Percentiles rank a stretch among this genome's conserved stretches.
phyloP scores from a whole-genome alignment of 64 coral and sea anemone genomes.

The Platygyra sinensis region DNA sequence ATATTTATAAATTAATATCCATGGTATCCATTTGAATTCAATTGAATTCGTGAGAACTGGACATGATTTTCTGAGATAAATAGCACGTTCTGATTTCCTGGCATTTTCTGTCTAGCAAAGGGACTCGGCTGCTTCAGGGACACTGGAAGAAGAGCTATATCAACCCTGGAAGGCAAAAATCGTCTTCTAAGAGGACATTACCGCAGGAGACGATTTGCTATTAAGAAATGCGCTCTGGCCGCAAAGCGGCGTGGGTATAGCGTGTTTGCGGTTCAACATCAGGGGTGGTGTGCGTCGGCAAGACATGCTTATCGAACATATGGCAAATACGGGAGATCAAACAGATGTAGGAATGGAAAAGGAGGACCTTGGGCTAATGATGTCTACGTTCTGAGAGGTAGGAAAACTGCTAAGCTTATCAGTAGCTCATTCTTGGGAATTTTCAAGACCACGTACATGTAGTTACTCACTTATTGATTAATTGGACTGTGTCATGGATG shows the following conservation, averaged over 20 bases:
- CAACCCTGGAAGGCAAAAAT: constrained; percentile 22
- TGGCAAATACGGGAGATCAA: constrained; percentile 49
- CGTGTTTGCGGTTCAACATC: constrained; percentile 56
- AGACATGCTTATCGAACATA: constrained; percentile 43
- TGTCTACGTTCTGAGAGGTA: constrained; percentile 61
- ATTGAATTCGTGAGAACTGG: too few species aligned
- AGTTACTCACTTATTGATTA: background rate
- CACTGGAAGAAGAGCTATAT: constrained; percentile 10
- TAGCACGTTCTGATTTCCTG: background rate
- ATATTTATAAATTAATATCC: too few species aligned
- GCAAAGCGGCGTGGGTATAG: constrained; percentile 51
- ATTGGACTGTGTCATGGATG: too few species aligned
- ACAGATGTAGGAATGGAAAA: constrained; percentile 57
- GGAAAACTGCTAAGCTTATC: background rate
- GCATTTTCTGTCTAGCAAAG: background rate
- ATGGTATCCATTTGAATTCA: too few species aligned
- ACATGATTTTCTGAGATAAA: background rate
- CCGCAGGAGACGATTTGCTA: constrained; percentile 35
- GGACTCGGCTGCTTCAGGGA: constrained; percentile 46
- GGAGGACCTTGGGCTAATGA: constrained; percentile 74
- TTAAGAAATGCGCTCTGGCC: constrained; percentile 61
- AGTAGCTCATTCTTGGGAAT: background rate
- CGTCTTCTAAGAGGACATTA: constrained; percentile 40
- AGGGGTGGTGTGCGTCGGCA: constrained; percentile 61
- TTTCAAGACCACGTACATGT: background rate